These are phyloP conservation scores for Scytalopus superciliaris DNA, from an alignment of 2,113 vertebrate genomes.

Conservation along the genomic window DNA sequence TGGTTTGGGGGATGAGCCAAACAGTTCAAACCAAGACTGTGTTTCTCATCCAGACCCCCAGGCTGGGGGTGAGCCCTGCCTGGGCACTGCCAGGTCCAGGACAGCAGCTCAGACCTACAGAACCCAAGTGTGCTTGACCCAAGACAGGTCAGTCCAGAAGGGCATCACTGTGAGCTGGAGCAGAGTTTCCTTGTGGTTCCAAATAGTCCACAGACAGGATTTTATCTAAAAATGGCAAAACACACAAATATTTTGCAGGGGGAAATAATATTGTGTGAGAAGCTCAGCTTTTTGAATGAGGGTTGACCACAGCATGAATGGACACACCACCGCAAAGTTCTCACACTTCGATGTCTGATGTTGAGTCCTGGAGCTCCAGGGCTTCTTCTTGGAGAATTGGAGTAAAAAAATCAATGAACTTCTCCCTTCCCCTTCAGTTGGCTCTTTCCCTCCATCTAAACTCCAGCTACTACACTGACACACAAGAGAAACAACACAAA, in stretches of 20 bases:
- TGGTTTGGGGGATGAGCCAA: not conserved
- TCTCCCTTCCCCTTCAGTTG: not conserved
- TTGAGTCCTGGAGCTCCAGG: not conserved
- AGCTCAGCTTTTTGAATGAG: not conserved
- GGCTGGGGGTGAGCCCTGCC: not conserved
- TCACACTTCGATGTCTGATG: too few relatives aligned
- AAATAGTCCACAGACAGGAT: not conserved
- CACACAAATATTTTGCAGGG: not conserved
- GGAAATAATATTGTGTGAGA: not conserved
- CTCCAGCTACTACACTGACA: too few relatives aligned
- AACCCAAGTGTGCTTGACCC: not conserved
- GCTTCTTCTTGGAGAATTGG: not conserved
- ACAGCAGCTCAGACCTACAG: not conserved
- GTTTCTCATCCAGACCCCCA: not conserved
- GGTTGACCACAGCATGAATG: not conserved
- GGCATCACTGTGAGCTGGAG: not conserved
- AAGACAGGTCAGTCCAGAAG: not conserved
- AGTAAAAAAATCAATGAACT: not conserved
- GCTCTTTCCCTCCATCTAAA: not conserved
- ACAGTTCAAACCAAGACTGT: not conserved
- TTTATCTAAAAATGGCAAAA: not conserved
- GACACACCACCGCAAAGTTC: accelerated
- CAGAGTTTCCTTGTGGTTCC: not conserved
- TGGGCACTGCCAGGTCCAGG: not conserved
- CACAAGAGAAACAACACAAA: not conserved